These are phyloP conservation scores for Dioctria rufipes DNA, from an alignment of 2,888 invertebrate genomes.

Conservation along the genomic window DNA sequence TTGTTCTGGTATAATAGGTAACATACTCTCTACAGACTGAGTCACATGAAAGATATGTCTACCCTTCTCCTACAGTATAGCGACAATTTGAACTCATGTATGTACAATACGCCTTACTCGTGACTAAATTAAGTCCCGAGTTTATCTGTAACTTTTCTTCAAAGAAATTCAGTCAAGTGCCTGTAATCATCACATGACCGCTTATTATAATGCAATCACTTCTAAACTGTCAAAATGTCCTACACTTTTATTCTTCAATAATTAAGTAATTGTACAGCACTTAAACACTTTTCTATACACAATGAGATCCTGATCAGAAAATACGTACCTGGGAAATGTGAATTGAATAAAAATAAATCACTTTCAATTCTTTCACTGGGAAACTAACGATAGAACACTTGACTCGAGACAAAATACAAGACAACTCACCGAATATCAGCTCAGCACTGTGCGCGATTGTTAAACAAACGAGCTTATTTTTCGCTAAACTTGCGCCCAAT, in stretches of 20 bases:
- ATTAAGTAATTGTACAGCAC: neutral
- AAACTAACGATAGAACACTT: neutral
- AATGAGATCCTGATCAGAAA: neutral
- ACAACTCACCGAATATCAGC: neutral
- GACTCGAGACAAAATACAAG: neutral
- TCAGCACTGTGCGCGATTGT: neutral
- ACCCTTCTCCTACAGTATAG: neutral
- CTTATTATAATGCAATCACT: neutral
- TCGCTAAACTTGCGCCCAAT: conserved; percentile 5
- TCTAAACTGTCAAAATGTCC: neutral
- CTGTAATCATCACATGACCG: neutral
- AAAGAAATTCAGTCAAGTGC: conserved; percentile 6
- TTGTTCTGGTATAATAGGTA: too few relatives aligned
- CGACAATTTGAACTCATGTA: neutral
- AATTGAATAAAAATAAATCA: neutral
- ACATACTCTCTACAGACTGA: neutral
- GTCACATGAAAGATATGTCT: neutral
- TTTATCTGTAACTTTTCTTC: neutral
- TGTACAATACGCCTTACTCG: conserved; percentile 2
- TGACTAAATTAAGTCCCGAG: neutral
- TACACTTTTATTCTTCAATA: neutral
- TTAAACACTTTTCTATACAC: neutral
- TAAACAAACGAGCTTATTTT: neutral
- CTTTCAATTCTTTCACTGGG: neutral
- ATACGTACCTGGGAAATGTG: neutral